Evolutionary conservation across 2,888 invertebrate species (phyloP), one percentile per base, ranked within the genome.

Genomic region (Lottia scabra): DNA sequence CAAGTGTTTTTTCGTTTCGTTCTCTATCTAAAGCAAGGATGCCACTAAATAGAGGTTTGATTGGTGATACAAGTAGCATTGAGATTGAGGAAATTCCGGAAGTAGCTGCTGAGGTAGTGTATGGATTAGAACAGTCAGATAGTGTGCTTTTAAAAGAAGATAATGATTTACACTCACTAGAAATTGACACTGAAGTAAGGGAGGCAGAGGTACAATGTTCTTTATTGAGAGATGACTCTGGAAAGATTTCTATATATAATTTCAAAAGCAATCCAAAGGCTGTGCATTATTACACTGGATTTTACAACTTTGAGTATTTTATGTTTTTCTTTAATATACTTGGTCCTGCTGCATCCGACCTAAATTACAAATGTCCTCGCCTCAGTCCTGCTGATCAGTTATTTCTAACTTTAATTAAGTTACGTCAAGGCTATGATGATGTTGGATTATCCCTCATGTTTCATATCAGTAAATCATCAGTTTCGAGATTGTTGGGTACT

Each of bases 301-400:
- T 66, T 43, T 23, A 66, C 19, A 19, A 38, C 38, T 66, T 30
- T n/a, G 66, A 66, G 16, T 38, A 66, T 66, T 66, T 66, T 15
- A 26, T 66, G 66, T 38, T 16, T 27, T 27, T 66, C 15, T 66
- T 46, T 46, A 44, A 67, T 26, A 26, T 67, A 13, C 67, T 67
- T 44, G 56, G 67, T n/a, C 67, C 67, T 6, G 65, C 65, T 26
- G 5, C 43, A 43, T 16, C 23, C 8, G 64, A 15, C 65, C 70
- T 76, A 44, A 62, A 66, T 63, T 5, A 63, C 16, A 64, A 69
- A 44, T 27, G 12, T 19, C 12, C 19, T 4, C 12, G 8, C 15
- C 23, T 67, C 4, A 10, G 3, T 8, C n/a, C 1, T 4, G 8
- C 23, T 16, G 16, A 13, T 16, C 48, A 48, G 13, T 48, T 48